Conservation (phyloP, 2,888 invertebrate species). For the Leptarthrus brevirostris region DNA sequence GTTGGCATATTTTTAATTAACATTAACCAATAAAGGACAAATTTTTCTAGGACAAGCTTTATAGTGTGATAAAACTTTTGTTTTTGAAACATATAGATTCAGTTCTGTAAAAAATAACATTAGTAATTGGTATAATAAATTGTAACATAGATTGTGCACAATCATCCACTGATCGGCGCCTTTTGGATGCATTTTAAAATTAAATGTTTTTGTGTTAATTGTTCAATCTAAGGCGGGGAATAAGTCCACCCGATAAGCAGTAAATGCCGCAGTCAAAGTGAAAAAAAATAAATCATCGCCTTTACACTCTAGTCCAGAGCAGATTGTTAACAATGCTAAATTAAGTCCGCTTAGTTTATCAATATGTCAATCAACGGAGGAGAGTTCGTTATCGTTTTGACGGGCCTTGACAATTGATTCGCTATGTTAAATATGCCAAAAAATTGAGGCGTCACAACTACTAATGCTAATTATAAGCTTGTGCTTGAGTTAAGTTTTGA, state of each 20-base stretch:
- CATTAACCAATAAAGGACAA: too few relatives aligned
- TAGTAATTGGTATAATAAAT: too few relatives aligned
- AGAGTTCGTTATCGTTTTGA: slow-evolving; percentile 35
- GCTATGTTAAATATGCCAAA: too few relatives aligned
- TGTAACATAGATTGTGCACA: too few relatives aligned
- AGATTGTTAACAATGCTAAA: background rate
- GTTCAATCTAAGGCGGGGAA: slow-evolving; percentile 2
- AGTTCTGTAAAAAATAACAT: too few relatives aligned
- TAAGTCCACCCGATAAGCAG: background rate
- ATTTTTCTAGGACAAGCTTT: too few relatives aligned
- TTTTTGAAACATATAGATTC: too few relatives aligned
- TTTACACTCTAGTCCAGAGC: background rate
- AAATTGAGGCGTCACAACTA: slow-evolving; percentile 25
- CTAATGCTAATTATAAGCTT: slow-evolving; percentile 30
- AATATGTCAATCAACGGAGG: slow-evolving; percentile 36
- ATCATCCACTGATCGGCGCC: too few relatives aligned
- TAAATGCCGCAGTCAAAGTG: background rate
- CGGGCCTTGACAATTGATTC: background rate
- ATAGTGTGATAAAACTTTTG: too few relatives aligned
- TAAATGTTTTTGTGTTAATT: background rate
- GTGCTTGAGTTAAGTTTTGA: background rate
- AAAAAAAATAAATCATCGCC: background rate
- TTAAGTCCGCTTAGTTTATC: slow-evolving; percentile 32
- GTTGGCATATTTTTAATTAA: too few relatives aligned
- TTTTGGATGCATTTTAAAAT: slow-evolving; percentile 5